phyloP scores from a whole-genome alignment of 2,888 invertebrate genomes.

The Eremobia ochroleuca region DNA sequence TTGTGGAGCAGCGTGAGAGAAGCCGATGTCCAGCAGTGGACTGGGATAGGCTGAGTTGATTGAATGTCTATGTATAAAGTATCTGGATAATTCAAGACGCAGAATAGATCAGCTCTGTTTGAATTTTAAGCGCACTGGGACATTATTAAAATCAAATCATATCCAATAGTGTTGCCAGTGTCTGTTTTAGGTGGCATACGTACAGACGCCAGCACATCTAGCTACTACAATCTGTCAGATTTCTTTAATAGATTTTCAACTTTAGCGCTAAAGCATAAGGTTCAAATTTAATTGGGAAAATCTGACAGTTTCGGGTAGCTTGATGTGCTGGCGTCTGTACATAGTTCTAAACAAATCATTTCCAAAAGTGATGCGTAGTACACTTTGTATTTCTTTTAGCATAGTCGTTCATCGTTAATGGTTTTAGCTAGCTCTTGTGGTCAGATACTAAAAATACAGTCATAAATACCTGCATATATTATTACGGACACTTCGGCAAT shows the following conservation, averaged over 20 bases:
- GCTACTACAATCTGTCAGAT: too few species aligned
- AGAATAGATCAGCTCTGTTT: neutral
- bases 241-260: too few species aligned
- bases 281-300: too few species aligned
- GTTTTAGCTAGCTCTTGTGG: neutral
- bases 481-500: neutral
- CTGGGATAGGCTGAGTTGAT: too few species aligned
- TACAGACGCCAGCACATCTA: too few species aligned
- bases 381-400: neutral
- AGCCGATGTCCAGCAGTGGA: too few species aligned
- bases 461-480: neutral
- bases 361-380: neutral
- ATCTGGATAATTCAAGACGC: neutral
- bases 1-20: too few species aligned
- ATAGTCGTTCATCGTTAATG: neutral
- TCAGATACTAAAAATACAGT: neutral
- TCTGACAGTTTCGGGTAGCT: too few species aligned
- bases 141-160: neutral
- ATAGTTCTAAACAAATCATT: neutral
- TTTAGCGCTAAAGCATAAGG: too few species aligned
- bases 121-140: neutral
- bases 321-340: too few species aligned
- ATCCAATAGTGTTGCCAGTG: neutral
- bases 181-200: too few species aligned
- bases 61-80: neutral